Percentiles rank a stretch among this genome's conserved stretches.
phyloP scores from a whole-genome alignment of 1,140 invertebrate species.

The Heliconius nattereri region DNA sequence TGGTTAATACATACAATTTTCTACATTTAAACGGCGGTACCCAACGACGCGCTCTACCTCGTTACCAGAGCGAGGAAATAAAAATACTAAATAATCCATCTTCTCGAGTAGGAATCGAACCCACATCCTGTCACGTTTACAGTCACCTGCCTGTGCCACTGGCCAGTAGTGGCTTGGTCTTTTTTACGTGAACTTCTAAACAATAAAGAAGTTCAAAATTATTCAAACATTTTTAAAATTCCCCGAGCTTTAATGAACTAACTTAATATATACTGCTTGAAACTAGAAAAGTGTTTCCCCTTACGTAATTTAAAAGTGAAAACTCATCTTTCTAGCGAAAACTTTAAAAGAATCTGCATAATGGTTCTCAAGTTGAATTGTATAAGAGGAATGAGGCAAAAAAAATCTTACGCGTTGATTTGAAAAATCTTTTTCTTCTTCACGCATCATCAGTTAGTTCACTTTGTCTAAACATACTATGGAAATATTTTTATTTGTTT shows the following conservation, averaged over 20 bases:
- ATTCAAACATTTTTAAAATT: not conserved
- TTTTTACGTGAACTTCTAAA: no score
- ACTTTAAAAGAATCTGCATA: slow-evolving; percentile 27
- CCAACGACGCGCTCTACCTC: no score
- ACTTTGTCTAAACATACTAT: not conserved
- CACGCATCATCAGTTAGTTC: not conserved
- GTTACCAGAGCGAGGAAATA: no score
- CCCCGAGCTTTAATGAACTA: slow-evolving; percentile 6
- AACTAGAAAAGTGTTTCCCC: slow-evolving; percentile 18
- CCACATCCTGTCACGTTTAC: no score
- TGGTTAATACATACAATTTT: no score
- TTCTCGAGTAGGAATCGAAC: no score
- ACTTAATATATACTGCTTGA: slow-evolving; percentile 1
- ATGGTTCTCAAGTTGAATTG: slow-evolving; percentile 27
- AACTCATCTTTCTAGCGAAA: slow-evolving; percentile 27
- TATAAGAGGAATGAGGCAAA: slow-evolving; percentile 21
- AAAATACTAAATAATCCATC: no score
- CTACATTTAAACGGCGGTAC: no score
- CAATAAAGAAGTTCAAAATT: not conserved
- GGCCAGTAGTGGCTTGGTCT: no score
- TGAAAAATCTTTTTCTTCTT: not conserved
- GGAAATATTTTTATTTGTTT: not conserved
- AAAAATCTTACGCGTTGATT: slow-evolving; percentile 12
- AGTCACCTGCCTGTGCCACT: no score
- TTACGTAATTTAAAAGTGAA: slow-evolving; percentile 20